Conservation (phyloP, 2,797 vertebrate species). For the Crocodylus rhombifer region DNA sequence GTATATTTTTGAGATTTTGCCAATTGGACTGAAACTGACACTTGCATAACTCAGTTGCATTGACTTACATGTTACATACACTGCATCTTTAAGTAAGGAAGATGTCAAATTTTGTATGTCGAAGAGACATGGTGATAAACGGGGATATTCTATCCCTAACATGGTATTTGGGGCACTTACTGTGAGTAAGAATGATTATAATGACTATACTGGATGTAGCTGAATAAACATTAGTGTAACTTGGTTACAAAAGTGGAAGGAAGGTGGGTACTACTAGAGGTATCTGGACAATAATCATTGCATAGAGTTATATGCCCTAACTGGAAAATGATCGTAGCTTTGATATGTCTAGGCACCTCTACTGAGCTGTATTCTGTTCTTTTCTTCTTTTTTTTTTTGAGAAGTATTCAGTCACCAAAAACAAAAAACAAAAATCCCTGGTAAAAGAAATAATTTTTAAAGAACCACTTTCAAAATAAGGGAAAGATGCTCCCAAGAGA, state of each 20-base stretch:
- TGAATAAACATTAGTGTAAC: not conserved
- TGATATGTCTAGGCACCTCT: not conserved
- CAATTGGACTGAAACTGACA: conserved; percentile 34
- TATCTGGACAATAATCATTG: not conserved
- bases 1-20: conserved; percentile 43
- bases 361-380: not conserved
- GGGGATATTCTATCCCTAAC: not conserved
- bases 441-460: conserved; percentile 34
- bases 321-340: not conserved
- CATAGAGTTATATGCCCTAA: not conserved
- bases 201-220: not conserved
- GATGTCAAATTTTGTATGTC: not conserved
- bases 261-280: not conserved
- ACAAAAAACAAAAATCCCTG: not conserved
- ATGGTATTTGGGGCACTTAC: not conserved
- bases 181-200: not conserved
- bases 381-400: not conserved
- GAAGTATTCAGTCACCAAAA: too few species aligned
- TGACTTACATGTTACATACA: conserved; percentile 4
- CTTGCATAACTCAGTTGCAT: not conserved
- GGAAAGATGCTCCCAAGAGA: conserved; percentile 61
- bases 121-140: not conserved
- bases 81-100: not conserved
- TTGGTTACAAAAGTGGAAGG: not conserved
- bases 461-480: conserved; percentile 56